These are phyloP conservation scores for Ophion obscuratus DNA, from an alignment of 2,888 invertebrate genomes.

Conservation along the genomic window DNA sequence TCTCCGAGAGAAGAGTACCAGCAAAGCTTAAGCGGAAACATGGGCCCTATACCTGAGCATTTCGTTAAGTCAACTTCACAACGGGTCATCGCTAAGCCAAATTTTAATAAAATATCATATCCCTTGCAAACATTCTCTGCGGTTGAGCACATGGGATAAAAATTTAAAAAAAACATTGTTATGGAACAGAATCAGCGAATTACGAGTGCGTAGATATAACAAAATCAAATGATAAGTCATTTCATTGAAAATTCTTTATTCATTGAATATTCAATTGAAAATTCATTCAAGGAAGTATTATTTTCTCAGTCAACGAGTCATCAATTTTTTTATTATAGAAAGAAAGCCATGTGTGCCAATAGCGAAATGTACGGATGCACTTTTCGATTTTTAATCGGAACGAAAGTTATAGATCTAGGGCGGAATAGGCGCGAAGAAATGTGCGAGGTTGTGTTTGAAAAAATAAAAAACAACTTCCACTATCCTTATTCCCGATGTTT, in stretches of 20 bases:
- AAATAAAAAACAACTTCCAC: too few species aligned
- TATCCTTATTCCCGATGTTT: too few species aligned
- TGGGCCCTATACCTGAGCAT: conserved; percentile 73
- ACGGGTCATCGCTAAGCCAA: conserved; percentile 34
- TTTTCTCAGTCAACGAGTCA: too few species aligned
- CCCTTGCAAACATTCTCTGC: not conserved
- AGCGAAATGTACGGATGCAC: too few species aligned
- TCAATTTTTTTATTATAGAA: too few species aligned
- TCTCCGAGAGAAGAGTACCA: conserved; percentile 54
- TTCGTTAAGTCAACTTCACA: conserved; percentile 75
- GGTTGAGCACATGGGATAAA: too few species aligned
- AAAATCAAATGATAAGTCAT: not conserved
- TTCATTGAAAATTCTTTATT: not conserved
- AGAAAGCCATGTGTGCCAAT: too few species aligned
- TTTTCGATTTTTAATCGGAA: too few species aligned
- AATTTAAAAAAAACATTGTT: too few species aligned
- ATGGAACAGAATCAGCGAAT: not conserved
- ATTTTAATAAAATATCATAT: conserved; percentile 25
- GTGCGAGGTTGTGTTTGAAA: too few species aligned
- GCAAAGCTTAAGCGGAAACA: conserved; percentile 72
- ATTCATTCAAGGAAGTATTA: not conserved
- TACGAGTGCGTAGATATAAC: not conserved
- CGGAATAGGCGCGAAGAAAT: too few species aligned
- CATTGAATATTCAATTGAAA: not conserved
- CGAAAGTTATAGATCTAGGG: too few species aligned